phyloP scores from a whole-genome alignment of 2,797 vertebrate species.

The Paratrypauchen microcephalus region DNA sequence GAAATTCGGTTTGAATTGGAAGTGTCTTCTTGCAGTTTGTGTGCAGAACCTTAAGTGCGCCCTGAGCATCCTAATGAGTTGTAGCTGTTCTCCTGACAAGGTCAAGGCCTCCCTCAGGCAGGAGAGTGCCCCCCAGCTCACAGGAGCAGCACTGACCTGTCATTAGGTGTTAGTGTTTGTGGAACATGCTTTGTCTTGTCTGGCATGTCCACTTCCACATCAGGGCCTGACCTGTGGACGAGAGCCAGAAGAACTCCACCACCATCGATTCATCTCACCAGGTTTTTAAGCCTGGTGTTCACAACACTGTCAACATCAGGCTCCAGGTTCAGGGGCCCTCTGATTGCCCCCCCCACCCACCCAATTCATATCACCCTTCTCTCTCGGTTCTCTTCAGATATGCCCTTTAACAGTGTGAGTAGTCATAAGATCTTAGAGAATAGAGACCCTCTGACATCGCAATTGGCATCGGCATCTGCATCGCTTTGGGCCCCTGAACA shows the following conservation, averaged over 20 bases:
- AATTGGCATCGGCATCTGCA: too few relatives aligned
- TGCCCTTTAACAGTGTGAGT: too few relatives aligned
- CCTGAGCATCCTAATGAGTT: constrained; percentile 3
- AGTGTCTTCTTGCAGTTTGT: neutral
- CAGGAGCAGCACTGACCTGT: constrained; percentile 30
- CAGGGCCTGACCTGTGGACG: constrained; percentile 38
- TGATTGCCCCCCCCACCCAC: too few relatives aligned
- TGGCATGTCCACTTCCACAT: constrained; percentile 18
- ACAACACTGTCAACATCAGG: too few relatives aligned
- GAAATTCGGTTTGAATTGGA: neutral
- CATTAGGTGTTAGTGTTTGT: constrained; percentile 19
- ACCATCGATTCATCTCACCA: too few relatives aligned
- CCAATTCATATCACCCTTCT: too few relatives aligned
- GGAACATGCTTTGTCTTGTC: constrained; percentile 22
- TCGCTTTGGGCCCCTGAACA: too few relatives aligned
- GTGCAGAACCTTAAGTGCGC: neutral
- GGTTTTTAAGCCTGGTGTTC: too few relatives aligned
- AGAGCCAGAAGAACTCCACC: neutral
- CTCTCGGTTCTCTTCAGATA: too few relatives aligned
- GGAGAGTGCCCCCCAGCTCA: constrained; percentile 31
- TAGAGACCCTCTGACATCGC: too few relatives aligned
- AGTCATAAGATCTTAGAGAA: too few relatives aligned
- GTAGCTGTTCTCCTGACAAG: constrained; percentile 33
- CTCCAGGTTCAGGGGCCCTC: too few relatives aligned
- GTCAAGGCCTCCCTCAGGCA: constrained; percentile 37